Conservation (phyloP, 2,888 invertebrate species). For the Encarsia formosa region DNA sequence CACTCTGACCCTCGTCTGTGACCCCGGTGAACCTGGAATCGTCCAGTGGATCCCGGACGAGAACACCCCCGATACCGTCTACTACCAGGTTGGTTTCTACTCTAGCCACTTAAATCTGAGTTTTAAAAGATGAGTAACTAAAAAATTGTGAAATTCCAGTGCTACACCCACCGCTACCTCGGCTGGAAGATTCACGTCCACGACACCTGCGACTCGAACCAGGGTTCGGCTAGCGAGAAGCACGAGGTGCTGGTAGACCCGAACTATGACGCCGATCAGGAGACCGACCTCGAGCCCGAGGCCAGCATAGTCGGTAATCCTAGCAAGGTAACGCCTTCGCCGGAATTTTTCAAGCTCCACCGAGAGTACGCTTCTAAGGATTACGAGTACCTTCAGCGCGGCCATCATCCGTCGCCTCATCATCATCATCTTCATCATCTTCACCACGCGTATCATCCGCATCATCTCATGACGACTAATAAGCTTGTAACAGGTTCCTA, state of each 20-base stretch:
- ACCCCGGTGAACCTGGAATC: constrained; percentile 77
- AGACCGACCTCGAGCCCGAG: constrained; percentile 43
- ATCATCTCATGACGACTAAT: constrained; percentile 7
- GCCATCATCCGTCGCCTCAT: constrained; percentile 30
- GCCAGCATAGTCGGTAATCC: constrained; percentile 39
- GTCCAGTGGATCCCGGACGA: constrained; percentile 83
- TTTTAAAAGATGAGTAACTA: neutral
- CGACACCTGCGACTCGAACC: constrained; percentile 68
- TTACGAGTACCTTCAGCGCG: constrained; percentile 34
- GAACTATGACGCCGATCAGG: neutral
- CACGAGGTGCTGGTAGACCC: constrained; percentile 56
- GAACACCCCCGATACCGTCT: constrained; percentile 85
- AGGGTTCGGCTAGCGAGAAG: constrained; percentile 56
- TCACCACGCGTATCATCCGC: constrained; percentile 5
- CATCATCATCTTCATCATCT: constrained; percentile 33
- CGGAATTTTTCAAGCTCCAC: constrained; percentile 43
- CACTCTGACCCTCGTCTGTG: constrained; percentile 76
- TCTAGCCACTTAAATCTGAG: too few relatives aligned
- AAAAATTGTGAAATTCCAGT: constrained; percentile 56
- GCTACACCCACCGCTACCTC: constrained; percentile 87
- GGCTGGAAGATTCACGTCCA: constrained; percentile 94
- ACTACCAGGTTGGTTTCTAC: constrained; percentile 70
- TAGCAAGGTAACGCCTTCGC: constrained; percentile 48
- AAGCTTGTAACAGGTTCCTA: constrained; percentile 25
- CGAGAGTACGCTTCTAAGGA: constrained; percentile 28